Evolutionary conservation across 2,113 vertebrate genomes (phyloP), one percentile per base, ranked within the genome.

Genomic region (Lichenostomus cassidix): DNA sequence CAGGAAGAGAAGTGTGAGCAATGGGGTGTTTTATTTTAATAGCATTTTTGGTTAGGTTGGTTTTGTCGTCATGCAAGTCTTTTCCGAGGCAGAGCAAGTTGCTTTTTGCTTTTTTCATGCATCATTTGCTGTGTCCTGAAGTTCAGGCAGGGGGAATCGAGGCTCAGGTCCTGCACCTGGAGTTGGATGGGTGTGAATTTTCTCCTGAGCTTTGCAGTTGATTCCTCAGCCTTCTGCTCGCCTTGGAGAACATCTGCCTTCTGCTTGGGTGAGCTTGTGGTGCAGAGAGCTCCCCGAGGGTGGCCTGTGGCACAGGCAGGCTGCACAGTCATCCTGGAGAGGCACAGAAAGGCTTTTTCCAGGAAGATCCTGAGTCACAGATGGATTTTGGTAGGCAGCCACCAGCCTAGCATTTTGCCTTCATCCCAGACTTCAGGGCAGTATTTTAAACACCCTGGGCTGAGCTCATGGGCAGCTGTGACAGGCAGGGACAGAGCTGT

Each of bases 1-100:
- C 58, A 73, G 95, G 92, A 95, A 64, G 31, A 83, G 91, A 91
- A 79, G 31, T 53, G 65, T 79, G 94, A 94, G 95, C 87, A 91
- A 23, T 73, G 91, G 89, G 77, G 77, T 89, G 94, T 92, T 95
- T 95, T 89, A 73, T 95, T 95, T 94, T 95, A 95, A 97, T 87
- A 58, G 89, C 37, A 1, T 56, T 92, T 92, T 81, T 89, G 82
- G 52, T 89, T 84, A 56, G 56, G 9, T 46, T 35, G 62, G 15
- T 22, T 93, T 70, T 86, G 59, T 64, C 65, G 1, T 12, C 4
- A 19, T 50, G 42, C 33, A 58, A 74, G 50, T 46, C 21, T 77
- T 59, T 80, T 69, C 68, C 10, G 83, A 90, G 73, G 52, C 86
- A 70, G 37, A 11, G 60, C 1, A 6, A 52, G 27, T 35, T 74